Conservation (phyloP, 2,797 vertebrate species). For the Acropternis orthonyx region DNA sequence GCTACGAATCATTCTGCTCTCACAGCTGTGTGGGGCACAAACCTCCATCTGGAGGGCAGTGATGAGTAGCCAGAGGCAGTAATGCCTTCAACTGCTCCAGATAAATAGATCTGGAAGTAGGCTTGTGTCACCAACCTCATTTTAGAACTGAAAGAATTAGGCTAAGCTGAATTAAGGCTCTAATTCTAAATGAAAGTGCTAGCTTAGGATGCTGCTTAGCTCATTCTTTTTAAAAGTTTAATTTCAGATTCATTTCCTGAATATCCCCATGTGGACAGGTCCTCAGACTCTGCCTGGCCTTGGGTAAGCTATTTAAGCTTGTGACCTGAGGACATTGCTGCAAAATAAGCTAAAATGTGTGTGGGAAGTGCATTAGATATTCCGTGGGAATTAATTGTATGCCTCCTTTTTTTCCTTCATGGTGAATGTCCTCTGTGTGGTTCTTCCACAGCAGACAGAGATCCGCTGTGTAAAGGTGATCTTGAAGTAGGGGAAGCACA, state of each 20-base stretch:
- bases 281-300: conserved; percentile 18
- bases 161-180: conserved; percentile 68
- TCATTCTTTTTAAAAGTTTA: conserved; percentile 55
- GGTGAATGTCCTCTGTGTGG: background rate
- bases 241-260: conserved; percentile 61
- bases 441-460: background rate
- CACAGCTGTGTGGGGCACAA: background rate
- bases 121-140: conserved; percentile 40
- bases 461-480: background rate
- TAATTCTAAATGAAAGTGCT: conserved; percentile 66
- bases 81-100: conserved; percentile 1
- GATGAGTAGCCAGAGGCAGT: conserved; percentile 21
- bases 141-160: conserved; percentile 68
- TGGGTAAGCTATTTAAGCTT: conserved; percentile 56
- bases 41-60: background rate
- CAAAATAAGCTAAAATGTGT: background rate
- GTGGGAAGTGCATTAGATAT: background rate
- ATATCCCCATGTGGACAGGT: conserved; percentile 10
- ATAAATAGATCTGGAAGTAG: conserved; percentile 54
- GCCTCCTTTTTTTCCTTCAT: background rate
- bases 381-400: background rate
- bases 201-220: conserved; percentile 56
- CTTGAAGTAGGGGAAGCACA: background rate
- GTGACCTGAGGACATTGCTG: background rate
- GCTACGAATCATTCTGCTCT: background rate